Evolutionary conservation across 2,797 vertebrate genomes (phyloP).

Genomic region (Eulemur albifrons): DNA sequence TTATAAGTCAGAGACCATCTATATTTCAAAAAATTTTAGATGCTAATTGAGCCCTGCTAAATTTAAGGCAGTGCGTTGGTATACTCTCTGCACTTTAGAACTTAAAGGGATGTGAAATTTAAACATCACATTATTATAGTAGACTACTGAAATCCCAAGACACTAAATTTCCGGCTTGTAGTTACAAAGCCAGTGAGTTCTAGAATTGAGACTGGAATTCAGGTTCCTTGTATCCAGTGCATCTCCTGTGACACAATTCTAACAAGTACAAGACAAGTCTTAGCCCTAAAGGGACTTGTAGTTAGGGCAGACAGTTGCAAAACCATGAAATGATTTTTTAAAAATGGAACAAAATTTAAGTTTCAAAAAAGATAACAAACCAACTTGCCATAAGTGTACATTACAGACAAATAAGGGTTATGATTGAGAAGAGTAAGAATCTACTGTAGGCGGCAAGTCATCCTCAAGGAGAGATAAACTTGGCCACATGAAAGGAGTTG

Average conservation of each 20-base stretch:
- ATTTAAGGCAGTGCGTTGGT: not conserved
- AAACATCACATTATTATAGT: not conserved
- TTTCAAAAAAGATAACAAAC: not conserved
- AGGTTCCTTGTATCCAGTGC: not conserved
- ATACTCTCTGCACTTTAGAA: not conserved
- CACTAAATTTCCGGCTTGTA: not conserved
- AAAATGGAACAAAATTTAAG: constrained; percentile 29
- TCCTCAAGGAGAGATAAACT: not conserved
- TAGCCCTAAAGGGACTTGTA: not conserved
- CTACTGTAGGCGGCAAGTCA: not conserved
- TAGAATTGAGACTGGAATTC: not conserved
- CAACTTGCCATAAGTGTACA: not conserved
- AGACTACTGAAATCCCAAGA: not conserved
- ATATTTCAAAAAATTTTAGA: not conserved
- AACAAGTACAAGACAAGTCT: not conserved
- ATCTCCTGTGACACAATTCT: not conserved
- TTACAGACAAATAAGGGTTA: not conserved
- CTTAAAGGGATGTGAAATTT: not conserved
- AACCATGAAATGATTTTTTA: not conserved
- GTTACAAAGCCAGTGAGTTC: not conserved
- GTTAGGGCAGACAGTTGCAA: not conserved
- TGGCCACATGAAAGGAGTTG: not conserved
- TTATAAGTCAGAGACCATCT: not conserved
- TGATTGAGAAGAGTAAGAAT: not conserved
- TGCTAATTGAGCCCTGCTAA: not conserved